Base-by-base conservation (phyloP, 2,113 vertebrate species). In the Rhinoptilus africanus region DNA sequence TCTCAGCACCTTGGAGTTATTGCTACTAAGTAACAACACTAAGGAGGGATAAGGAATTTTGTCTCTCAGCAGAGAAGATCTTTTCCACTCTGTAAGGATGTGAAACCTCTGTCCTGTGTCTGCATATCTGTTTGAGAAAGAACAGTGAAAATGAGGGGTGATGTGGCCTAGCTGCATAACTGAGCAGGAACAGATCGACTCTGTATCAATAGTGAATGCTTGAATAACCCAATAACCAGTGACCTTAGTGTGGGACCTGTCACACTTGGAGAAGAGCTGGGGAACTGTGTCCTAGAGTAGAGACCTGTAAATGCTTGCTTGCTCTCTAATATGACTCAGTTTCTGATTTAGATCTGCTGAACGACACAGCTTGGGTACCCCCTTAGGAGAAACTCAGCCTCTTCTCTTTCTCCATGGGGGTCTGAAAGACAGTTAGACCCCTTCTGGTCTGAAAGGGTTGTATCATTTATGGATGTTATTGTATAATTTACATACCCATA, bases 1-100 rank as follows among this genome's bases (percentile, higher is more conserved):
- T 81, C 63, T 77, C 88, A 88, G n/a, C 90, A 97, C 90, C 85
- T 93, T 82, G 86, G 76, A 81, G 82, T 84, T 92, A 86, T 12
- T 92, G 68, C 75, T 92, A 48, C 78, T 45, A 26, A 64, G 34
- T 77, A 86, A 72, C 66, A 86, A 66, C 80, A 72, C 17, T 24
- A 72, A 76, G 32, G 64, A 91, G 67, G 54, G 43, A 50, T 0
- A 24, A 56, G 37, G 53, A 37, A 59, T 91, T 91, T 90, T 83
- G 50, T 88, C 45, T 85, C 67, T 72, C 37, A 87, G 60, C 27
- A 72, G 43, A 45, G 47, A 66, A 83, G 59, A 45, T 64, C 26
- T 92, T 93, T 85, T 72, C 56, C 20, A 9, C 28, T 84, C 32
- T 56, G 59, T 47, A 81, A 91, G 37, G 56, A 43, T 77, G 77